A percentile compares a stretch with the other conserved stretches of the same genome.
Conservation (phyloP, 2,113 vertebrate genomes). For the Numida meleagris region DNA sequence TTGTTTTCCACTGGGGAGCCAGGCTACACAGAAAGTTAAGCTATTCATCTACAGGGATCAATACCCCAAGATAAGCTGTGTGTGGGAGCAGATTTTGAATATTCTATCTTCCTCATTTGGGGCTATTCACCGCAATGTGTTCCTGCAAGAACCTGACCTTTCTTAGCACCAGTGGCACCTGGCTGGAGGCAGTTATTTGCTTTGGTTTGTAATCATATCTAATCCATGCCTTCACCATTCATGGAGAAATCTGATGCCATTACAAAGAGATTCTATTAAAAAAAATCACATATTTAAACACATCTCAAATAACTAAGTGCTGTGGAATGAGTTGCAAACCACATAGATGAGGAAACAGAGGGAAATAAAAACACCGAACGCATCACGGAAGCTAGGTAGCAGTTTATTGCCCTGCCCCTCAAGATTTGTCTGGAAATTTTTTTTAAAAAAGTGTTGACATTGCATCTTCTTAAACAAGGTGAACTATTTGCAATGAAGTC, state of each 20-base stretch:
- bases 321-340: background rate
- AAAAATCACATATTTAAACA: background rate
- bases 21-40: background rate
- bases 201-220: background rate
- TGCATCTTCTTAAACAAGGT: background rate
- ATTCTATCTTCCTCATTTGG: background rate
- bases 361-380: background rate
- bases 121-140: background rate
- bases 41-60: background rate
- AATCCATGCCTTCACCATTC: background rate
- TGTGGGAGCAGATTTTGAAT: background rate
- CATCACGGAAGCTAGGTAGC: background rate
- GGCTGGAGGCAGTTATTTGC: background rate
- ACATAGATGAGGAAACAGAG: background rate
- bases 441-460: background rate
- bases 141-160: background rate
- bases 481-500: background rate
- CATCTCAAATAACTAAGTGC: background rate
- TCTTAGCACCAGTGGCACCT: background rate
- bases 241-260: background rate
- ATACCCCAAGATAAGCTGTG: background rate
- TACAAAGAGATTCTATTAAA: background rate
- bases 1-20: rapidly evolving
- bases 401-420: background rate
- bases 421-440: background rate